These are phyloP conservation scores for Solenodon paradoxus DNA, from an alignment of 2,113 vertebrate genomes.

Conservation along the genomic window DNA sequence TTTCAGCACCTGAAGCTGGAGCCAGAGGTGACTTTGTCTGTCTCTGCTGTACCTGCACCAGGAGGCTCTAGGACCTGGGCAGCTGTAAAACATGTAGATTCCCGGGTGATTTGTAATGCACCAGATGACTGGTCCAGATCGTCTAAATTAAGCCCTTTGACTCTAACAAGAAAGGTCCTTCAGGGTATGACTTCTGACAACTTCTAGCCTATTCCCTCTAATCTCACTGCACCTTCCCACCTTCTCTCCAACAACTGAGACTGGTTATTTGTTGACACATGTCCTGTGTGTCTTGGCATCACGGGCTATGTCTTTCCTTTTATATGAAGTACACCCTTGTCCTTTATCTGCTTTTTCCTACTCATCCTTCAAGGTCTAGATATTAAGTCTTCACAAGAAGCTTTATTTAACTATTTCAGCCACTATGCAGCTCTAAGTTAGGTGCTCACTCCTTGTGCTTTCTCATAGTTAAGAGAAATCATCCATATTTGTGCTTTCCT, in stretches of 20 bases:
- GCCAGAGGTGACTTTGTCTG: too few species aligned
- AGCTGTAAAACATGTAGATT: too few species aligned
- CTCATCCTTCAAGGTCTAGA: background rate
- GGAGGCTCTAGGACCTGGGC: background rate
- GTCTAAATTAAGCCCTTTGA: too few species aligned
- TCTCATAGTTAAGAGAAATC: background rate
- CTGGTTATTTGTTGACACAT: too few species aligned
- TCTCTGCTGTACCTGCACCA: background rate
- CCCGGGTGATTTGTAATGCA: background rate
- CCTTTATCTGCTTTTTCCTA: background rate
- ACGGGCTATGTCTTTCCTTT: accelerated
- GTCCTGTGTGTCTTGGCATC: too few species aligned
- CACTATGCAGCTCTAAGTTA: too few species aligned
- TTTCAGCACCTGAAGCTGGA: accelerated
- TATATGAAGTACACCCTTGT: too few species aligned
- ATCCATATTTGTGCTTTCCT: accelerated
- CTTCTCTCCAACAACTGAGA: accelerated
- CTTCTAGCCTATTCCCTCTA: background rate
- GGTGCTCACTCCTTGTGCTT: background rate
- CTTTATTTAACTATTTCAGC: background rate
- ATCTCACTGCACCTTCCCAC: background rate
- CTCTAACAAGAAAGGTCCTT: background rate
- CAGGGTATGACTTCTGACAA: background rate
- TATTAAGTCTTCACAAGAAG: background rate
- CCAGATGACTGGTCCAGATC: background rate